phyloP scores from a whole-genome alignment of 92 coral and sea anemone genomes.

The Virgularia gustaviana region DNA sequence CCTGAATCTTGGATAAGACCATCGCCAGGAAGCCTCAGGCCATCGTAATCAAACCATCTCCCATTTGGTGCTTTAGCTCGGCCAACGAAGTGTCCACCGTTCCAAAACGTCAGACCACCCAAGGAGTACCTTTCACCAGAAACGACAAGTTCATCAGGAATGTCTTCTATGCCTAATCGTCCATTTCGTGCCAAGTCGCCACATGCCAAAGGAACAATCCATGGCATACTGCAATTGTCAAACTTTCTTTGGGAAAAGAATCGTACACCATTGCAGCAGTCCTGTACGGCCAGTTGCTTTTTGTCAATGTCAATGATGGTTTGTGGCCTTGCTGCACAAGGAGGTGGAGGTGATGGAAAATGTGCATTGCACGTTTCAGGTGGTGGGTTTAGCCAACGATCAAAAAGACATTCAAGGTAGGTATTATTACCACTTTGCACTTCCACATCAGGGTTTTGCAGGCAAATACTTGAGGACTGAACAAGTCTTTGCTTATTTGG shows the following conservation, averaged over 20 bases:
- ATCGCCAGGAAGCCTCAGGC: slow-evolving; percentile 26
- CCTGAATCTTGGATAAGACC: slow-evolving; percentile 5
- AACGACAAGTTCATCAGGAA: neutral
- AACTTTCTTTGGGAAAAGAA: slow-evolving; percentile 24
- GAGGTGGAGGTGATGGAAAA: slow-evolving; percentile 12
- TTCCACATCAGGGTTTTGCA: slow-evolving; percentile 3
- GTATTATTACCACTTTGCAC: neutral
- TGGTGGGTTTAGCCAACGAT: slow-evolving; percentile 26
- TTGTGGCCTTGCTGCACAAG: slow-evolving; percentile 16
- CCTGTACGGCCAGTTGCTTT: neutral
- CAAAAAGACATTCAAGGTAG: slow-evolving; percentile 13
- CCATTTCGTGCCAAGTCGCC: slow-evolving; percentile 16
- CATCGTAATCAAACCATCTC: slow-evolving; percentile 29
- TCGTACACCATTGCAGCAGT: slow-evolving; percentile 20
- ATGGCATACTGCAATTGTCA: neutral
- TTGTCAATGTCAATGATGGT: slow-evolving; percentile 1
- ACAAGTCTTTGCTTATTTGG: slow-evolving; percentile 1
- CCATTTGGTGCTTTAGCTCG: neutral
- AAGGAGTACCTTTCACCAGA: slow-evolving; percentile 4
- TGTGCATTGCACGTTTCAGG: slow-evolving; percentile 16
- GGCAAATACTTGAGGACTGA: neutral
- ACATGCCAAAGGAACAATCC: slow-evolving; percentile 19
- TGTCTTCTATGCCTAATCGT: neutral
- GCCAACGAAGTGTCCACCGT: slow-evolving; percentile 14
- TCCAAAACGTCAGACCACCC: slow-evolving; percentile 21